Conservation (phyloP, 2,113 vertebrate species). For the Centropus bengalensis region DNA sequence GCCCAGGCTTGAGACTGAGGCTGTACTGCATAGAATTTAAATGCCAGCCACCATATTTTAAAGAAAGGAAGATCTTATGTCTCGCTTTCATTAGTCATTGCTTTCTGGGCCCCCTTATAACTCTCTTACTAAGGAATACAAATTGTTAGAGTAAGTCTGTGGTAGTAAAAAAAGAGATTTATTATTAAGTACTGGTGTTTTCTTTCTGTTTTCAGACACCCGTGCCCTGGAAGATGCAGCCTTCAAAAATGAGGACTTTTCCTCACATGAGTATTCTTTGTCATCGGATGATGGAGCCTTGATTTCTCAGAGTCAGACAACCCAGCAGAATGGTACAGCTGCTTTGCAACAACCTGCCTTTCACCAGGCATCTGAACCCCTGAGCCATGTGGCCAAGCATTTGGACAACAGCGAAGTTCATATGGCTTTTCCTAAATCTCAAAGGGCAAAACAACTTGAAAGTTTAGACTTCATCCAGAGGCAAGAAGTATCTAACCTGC, state of each 20-base stretch:
- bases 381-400: not conserved
- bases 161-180: not conserved
- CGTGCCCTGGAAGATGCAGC: not conserved
- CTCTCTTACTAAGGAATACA: not conserved
- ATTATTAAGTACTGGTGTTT: not conserved
- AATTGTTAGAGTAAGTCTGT: not conserved
- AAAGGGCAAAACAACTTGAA: not conserved
- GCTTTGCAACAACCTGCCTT: not conserved
- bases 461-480: not conserved
- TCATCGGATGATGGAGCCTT: not conserved
- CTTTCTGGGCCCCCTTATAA: not conserved
- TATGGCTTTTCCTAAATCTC: not conserved
- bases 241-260: not conserved
- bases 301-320: not conserved
- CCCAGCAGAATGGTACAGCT: not conserved
- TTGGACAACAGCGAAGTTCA: not conserved
- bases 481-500: not conserved
- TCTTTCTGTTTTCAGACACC: constrained; percentile 49
- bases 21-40: not conserved
- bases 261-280: not conserved
- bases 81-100: not conserved
- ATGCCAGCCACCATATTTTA: not conserved
- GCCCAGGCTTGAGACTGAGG: not conserved
- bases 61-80: not conserved
- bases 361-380: not conserved